A percentile compares a stretch with the other conserved stretches of the same genome.
phyloP scores from a whole-genome alignment of 2,888 invertebrate species.

The Synergus itoensis region DNA sequence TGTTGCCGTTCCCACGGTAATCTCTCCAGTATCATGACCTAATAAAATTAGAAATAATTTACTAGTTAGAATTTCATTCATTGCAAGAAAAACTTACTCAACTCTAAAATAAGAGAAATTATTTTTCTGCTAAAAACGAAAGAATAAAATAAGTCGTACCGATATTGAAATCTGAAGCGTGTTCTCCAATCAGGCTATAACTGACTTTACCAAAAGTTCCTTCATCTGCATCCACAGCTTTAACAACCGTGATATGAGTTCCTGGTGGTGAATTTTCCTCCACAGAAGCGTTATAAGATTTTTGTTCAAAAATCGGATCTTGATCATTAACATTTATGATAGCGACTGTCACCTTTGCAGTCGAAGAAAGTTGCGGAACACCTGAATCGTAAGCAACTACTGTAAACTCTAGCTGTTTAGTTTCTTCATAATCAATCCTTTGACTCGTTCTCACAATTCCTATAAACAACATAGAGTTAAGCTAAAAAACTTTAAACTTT shows the following conservation, averaged over 20 bases:
- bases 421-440: conserved; percentile 90
- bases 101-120: not conserved
- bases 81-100: conserved; percentile 6
- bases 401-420: conserved; percentile 87
- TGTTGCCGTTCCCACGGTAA: conserved; percentile 86
- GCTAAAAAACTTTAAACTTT: not conserved
- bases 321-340: conserved; percentile 93
- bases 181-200: conserved; percentile 88
- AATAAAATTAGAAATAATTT: not conserved
- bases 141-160: conserved; percentile 73
- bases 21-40: conserved; percentile 84
- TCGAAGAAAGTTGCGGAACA: conserved; percentile 88
- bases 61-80: not conserved
- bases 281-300: conserved; percentile 85
- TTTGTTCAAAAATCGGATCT: conserved; percentile 86
- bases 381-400: conserved; percentile 93
- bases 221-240: conserved; percentile 88
- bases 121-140: not conserved
- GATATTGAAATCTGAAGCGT: conserved; percentile 86
- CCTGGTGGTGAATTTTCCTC: conserved; percentile 88
- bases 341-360: conserved; percentile 87
- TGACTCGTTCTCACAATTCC: conserved; percentile 88
- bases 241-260: conserved; percentile 86
- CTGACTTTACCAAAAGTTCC: conserved; percentile 87
- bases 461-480: conserved; percentile 63